Evolutionary conservation across 2,888 invertebrate genomes (phyloP), one percentile per base, ranked within the genome.

Genomic region (Eristalinus sepulchralis): DNA sequence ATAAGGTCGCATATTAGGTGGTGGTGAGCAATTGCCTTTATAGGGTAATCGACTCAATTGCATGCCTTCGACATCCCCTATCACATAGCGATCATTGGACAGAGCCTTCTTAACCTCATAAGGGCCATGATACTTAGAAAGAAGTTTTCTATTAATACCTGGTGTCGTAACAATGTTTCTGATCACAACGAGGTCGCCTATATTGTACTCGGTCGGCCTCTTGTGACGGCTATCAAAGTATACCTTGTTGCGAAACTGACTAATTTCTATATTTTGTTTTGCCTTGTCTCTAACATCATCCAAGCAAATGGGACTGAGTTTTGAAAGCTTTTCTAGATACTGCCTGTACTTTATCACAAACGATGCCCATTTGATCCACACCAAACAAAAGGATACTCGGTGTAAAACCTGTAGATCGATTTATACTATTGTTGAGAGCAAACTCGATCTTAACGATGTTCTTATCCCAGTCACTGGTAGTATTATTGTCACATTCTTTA

Each of bases 331-430:
- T 22, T 34, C 72, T 24, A 89, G 62, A 59, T 75, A 73, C 34
- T 83, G 64, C 31, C n/a, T 53, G 70, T 8, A 88, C n/a, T 10
- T 72, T 71, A 62, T 90, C 89, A 60, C 71, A 31, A 27, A 88
- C 39, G 6, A 82, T 34, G 17, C 89, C 89, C 60, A 82, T 83
- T 66, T 91, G 90, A 47, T 88, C 33, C 3, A 89, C 70, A 3
- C 90, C 90, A 70, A 90, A 90, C 31, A 90, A 77, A 39, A 89
- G 59, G 53, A 78, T 88, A 84, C 89, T 89, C 1, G 90, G 90
- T 1, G 89, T 88, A 67, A 90, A 88, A 0, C 89, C 88, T 13
- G 90, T 89, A 10, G 88, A 68, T 70, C 89, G 88, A 64, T 88
- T 86, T 17, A 90, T 60, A 0, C 89, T 89, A 76, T 90, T 90